These are phyloP conservation scores for Enteromius argenteus DNA, from an alignment of 2,797 vertebrate genomes.

Conservation along the genomic window DNA sequence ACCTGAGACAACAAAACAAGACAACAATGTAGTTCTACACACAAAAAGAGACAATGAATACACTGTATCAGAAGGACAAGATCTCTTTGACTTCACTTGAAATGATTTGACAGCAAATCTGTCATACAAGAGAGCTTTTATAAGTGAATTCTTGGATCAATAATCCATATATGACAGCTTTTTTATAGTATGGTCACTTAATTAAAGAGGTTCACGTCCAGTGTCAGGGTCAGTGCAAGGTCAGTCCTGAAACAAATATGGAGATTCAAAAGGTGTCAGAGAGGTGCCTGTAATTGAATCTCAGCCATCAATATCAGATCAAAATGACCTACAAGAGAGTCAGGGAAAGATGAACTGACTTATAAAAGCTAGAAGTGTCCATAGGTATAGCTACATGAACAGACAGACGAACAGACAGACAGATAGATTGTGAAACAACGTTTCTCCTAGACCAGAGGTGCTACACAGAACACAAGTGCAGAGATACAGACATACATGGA, in stretches of 20 bases:
- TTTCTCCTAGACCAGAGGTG: too few relatives aligned
- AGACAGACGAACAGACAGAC: background rate
- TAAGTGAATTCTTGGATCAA: slow-evolving; percentile 72
- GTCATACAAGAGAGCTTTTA: slow-evolving; percentile 72
- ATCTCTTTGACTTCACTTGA: slow-evolving; percentile 58
- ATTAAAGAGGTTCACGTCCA: slow-evolving; percentile 61
- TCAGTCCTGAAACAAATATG: slow-evolving; percentile 17
- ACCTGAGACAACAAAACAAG: slow-evolving; percentile 78
- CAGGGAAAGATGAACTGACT: background rate
- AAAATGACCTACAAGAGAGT: background rate
- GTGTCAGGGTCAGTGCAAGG: slow-evolving; percentile 9
- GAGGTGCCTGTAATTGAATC: slow-evolving; percentile 11
- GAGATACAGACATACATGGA: too few relatives aligned
- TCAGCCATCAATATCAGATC: slow-evolving; percentile 9
- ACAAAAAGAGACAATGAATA: background rate
- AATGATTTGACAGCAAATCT: slow-evolving; percentile 77
- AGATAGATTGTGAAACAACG: too few relatives aligned
- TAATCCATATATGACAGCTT: slow-evolving; percentile 75
- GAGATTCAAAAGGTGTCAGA: slow-evolving; percentile 27
- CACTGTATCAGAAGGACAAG: background rate
- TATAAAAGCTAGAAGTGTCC: background rate
- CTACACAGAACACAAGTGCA: too few relatives aligned
- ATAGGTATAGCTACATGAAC: background rate
- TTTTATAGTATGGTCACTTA: slow-evolving; percentile 73
- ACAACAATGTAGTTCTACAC: slow-evolving; percentile 41